Conservation (phyloP, 2,797 vertebrate species). For the Paramormyrops hopkinsi region DNA sequence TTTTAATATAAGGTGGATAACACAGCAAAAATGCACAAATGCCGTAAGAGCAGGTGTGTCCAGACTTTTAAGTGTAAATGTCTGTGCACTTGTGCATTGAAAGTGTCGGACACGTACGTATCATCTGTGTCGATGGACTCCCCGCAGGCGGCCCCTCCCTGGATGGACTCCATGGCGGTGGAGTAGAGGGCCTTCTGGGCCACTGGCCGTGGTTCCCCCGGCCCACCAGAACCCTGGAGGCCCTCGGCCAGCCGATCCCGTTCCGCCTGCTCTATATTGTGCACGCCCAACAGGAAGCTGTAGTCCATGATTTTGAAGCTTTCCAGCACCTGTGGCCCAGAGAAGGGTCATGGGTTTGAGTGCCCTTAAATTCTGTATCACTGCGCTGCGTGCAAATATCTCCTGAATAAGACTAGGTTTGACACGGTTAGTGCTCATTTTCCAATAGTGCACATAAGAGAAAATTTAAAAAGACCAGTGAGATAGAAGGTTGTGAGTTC, state of each 20-base stretch:
- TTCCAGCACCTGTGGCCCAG: constrained; percentile 69
- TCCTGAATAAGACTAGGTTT: background rate
- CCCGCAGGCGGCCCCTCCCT: constrained; percentile 77
- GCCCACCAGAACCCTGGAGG: constrained; percentile 58
- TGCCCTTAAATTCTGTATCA: background rate
- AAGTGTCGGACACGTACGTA: constrained; percentile 58
- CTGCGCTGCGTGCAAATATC: background rate
- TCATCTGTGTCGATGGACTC: constrained; percentile 83
- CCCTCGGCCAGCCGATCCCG: constrained; percentile 75
- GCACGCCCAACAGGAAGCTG: constrained; percentile 86
- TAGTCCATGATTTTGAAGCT: constrained; percentile 99
- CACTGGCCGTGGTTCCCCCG: constrained; percentile 76
- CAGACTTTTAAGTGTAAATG: background rate
- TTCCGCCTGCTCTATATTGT: constrained; percentile 83
- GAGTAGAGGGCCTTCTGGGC: constrained; percentile 88
- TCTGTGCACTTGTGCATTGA: background rate
- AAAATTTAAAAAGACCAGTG: background rate
- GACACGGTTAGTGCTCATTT: background rate
- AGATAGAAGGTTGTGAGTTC: background rate
- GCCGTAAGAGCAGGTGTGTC: background rate
- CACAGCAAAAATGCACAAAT: background rate
- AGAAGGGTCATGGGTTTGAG: background rate
- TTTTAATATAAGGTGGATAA: background rate
- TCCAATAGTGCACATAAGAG: background rate
- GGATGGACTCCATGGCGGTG: constrained; percentile 95